These are phyloP conservation scores for Pyralis farinalis DNA, from an alignment of 2,888 invertebrate genomes.

Conservation along the genomic window DNA sequence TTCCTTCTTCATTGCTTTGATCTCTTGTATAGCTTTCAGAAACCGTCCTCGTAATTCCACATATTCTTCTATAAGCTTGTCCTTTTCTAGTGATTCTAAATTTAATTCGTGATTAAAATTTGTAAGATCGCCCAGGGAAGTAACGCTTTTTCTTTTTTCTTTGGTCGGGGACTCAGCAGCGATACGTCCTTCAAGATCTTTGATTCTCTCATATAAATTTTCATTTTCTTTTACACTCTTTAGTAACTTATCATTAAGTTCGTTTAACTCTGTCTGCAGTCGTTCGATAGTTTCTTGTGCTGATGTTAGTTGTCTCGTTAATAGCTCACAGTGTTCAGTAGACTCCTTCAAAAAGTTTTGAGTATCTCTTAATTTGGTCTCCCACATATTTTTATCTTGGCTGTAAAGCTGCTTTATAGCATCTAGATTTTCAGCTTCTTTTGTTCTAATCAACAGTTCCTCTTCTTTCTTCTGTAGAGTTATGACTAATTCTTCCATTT, in stretches of 20 bases:
- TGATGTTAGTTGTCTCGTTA: slow-evolving; percentile 84
- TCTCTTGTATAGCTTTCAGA: slow-evolving; percentile 91
- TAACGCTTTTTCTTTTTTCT: slow-evolving; percentile 85
- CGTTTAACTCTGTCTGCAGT: slow-evolving; percentile 84
- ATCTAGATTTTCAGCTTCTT: slow-evolving; percentile 85
- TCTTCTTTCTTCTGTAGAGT: slow-evolving; percentile 89
- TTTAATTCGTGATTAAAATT: slow-evolving; percentile 89
- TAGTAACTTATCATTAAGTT: slow-evolving; percentile 83
- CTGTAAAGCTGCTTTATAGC: slow-evolving; percentile 81
- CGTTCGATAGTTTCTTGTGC: slow-evolving; percentile 84
- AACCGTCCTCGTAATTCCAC: slow-evolving; percentile 88
- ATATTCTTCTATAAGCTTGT: slow-evolving; percentile 90
- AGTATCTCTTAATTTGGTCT: slow-evolving; percentile 83
- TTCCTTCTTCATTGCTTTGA: slow-evolving; percentile 90
- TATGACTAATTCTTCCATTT: slow-evolving; percentile 88
- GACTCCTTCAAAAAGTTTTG: slow-evolving; percentile 85
- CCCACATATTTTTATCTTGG: slow-evolving; percentile 85
- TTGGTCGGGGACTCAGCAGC: slow-evolving; percentile 73
- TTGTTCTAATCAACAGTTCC: slow-evolving; percentile 85
- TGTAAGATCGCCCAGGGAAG: slow-evolving; percentile 90
- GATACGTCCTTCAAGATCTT: slow-evolving; percentile 85
- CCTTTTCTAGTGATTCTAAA: slow-evolving; percentile 86
- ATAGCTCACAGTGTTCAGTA: slow-evolving; percentile 83
- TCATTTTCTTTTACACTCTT: slow-evolving; percentile 90
- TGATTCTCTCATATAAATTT: slow-evolving; percentile 84